Base-by-base conservation (phyloP, 2,113 vertebrate species). In the Suncus etruscus region DNA sequence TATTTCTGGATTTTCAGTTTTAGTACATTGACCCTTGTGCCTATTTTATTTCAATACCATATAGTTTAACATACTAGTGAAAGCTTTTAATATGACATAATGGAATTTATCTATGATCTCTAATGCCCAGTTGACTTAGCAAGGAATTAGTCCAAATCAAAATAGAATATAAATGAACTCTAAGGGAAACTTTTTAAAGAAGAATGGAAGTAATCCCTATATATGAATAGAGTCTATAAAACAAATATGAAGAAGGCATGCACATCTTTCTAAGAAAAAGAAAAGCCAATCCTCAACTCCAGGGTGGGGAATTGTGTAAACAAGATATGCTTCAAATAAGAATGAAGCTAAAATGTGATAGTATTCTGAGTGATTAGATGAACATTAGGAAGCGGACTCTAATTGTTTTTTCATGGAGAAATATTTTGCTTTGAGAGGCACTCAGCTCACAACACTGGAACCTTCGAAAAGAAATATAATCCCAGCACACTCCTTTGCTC, bases 131-230 rank as follows among this genome's bases (percentile, higher is more conserved):
- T 54, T 91, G 14, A 91, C 48, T 39, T 84, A 63, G 8, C n/a
- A 73, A 80, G 15, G 14, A 65, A 47, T 78, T 61, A 3, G 3
- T 74, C 77, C 47, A 73, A 76, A 75, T 94, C 45, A 69, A 76
- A 74, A 87, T 11, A 83, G 39, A 87, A 4, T 73, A 85, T 76
- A 83, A 91, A 3, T 80, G 47, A 50, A 58, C 27, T 89, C 18
- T 27, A 87, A 79, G 65, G 78, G 83, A 70, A 87, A 78, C 58
- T 25, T 69, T 87, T 87, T 93, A 11, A 68, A 63, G 48, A 89
- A 89, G 61, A 87, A 69, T 84, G 12, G 39, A 45, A 58, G 70
- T 10, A 2, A 39, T 91, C 61, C 51, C 11, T 72, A 86, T 14
- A 70, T 78, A 58, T 70, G 81, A 85, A n/a, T 20, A 75, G 48